Percentiles rank a stretch among this genome's conserved stretches.
Evolutionary conservation across 2,113 vertebrate species (phyloP).

Genomic region (Terrapene triunguis): DNA sequence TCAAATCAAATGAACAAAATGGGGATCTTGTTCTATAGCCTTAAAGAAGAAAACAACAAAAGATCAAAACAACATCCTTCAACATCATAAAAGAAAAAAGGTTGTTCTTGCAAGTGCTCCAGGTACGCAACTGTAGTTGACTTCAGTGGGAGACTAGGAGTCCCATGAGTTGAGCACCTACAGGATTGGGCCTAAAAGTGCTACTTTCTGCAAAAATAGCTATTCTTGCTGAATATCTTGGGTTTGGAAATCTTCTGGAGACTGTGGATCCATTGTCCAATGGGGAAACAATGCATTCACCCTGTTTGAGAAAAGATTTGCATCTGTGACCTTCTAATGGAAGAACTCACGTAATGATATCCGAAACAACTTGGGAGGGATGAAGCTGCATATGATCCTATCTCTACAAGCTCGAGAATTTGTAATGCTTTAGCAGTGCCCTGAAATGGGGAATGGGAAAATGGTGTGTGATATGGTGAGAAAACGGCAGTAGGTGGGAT

Average conservation of each 20-base stretch:
- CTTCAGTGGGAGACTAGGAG: not conserved
- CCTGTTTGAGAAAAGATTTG: not conserved
- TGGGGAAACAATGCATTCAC: not conserved
- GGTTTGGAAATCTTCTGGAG: not conserved
- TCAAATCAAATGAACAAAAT: not conserved
- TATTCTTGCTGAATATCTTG: not conserved
- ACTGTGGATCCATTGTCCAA: rapidly evolving
- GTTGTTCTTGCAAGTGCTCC: not conserved
- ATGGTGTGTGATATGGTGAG: not conserved
- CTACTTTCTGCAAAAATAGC: not conserved
- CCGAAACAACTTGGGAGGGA: not conserved
- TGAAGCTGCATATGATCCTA: not conserved
- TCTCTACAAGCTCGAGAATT: rapidly evolving
- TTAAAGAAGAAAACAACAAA: not conserved
- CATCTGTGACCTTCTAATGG: not conserved
- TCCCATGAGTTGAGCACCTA: not conserved
- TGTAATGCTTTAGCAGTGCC: not conserved
- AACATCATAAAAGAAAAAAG: not conserved
- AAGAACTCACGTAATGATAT: rapidly evolving
- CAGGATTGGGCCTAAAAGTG: rapidly evolving
- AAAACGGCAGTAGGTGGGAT: not conserved
- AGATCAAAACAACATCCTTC: rapidly evolving
- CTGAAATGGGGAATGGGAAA: not conserved
- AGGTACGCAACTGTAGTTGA: rapidly evolving
- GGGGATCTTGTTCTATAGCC: not conserved